These are phyloP conservation scores for Grammomys dolichurus DNA, from an alignment of 2,113 vertebrate genomes.

Conservation along the genomic window DNA sequence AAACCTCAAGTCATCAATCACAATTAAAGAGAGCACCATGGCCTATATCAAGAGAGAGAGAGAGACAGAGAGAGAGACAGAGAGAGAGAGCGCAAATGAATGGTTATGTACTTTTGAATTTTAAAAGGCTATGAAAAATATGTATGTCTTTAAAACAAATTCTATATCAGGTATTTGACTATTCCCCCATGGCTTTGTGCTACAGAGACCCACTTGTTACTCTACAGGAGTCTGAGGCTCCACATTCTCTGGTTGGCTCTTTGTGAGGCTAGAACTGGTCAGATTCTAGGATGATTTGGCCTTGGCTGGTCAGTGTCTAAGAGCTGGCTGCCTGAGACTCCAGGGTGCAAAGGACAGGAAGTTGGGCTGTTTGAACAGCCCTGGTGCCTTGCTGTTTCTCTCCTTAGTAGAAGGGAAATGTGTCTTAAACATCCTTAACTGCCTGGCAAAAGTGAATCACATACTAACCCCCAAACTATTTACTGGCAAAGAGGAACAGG, in stretches of 20 bases:
- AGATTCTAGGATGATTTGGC: neutral
- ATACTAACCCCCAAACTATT: neutral
- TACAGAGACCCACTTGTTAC: neutral
- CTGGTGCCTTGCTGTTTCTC: neutral
- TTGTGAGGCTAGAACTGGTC: neutral
- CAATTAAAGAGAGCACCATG: neutral
- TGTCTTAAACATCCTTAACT: neutral
- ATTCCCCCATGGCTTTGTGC: neutral
- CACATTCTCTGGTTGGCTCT: neutral
- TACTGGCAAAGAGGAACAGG: neutral
- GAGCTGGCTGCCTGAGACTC: neutral
- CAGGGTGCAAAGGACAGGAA: neutral
- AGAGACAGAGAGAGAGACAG: too few species aligned
- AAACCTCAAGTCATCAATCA: neutral
- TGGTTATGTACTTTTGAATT: neutral
- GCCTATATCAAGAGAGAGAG: neutral
- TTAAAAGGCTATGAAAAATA: neutral
- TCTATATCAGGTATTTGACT: neutral
- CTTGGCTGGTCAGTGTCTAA: neutral
- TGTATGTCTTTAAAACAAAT: neutral
- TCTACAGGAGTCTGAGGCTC: neutral
- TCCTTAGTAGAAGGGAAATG: neutral
- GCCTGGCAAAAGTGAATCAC: neutral
- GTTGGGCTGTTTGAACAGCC: neutral
- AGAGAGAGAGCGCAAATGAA: neutral